Evolutionary conservation across 2,888 invertebrate genomes (phyloP), one percentile per base, ranked within the genome.

Genomic region (Cryptocheilus praepositus): DNA sequence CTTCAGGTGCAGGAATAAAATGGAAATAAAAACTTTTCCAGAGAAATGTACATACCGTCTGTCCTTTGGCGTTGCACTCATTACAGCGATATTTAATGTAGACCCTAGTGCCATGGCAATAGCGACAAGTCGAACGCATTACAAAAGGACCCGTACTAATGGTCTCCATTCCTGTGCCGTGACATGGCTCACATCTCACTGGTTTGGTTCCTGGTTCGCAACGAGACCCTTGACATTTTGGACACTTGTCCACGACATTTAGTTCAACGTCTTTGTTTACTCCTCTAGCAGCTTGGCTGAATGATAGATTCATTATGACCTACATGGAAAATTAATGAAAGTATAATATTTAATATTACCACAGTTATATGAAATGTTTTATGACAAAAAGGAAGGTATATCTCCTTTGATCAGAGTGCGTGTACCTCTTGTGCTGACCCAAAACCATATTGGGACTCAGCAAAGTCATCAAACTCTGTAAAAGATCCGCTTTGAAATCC

Each of bases 111-210:
- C 98, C 98, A 82, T 95, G 94, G 84, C 98, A 98, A 79, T 95
- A 94, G 61, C 98, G 92, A 87, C 98, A 99, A 0, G 98, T 98
- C 1, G 97, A 96, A 62, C 98, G 92, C 98, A 99, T 98, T 25
- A 98, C 94, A 89, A 98, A 99, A 60, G 98, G 98, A 28, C 98
- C 98, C 75, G 94, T 93, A 18, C 93, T 93, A 76, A 96, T 93
- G 11, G 96, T 96, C 89, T 97, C 96, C 94, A 98, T 97, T 64
- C 99, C 99, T 2, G 96, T 95, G 8, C 99, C 99, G 89, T 98
- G 96, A 88, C 99, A 99, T 85, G 95, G 95, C 2, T 94, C 94
- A 87, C 99, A 99, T 70, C 93, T 93, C 2, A 94, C 92, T 7
- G 98, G 93, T 86, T 96, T 96, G 0, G 96, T 96, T n/a, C 99